Evolutionary conservation across 2,888 invertebrate genomes (phyloP).

Genomic region (Lacanobia oleracea): DNA sequence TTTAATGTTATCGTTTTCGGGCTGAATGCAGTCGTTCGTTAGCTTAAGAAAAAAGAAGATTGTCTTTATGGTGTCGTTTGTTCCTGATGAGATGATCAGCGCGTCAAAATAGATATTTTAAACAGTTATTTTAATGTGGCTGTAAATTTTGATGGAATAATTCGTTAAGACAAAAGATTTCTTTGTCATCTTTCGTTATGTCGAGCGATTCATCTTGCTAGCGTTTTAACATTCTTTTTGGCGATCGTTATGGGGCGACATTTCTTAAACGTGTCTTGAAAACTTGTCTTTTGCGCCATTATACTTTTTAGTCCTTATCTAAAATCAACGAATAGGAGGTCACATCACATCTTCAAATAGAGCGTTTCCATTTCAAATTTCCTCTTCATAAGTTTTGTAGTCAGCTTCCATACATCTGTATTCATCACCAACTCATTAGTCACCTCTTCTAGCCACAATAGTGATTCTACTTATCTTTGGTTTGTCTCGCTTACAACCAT

Average conservation of each 20-base stretch:
- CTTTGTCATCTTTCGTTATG: slow-evolving; percentile 41
- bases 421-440: too few relatives aligned
- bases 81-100: slow-evolving; percentile 63
- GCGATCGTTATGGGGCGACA: neutral
- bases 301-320: neutral
- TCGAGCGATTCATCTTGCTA: slow-evolving; percentile 31
- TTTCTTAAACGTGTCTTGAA: slow-evolving; percentile 16
- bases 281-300: slow-evolving; percentile 18
- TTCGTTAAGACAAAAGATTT: slow-evolving; percentile 48
- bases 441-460: too few relatives aligned
- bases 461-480: too few relatives aligned
- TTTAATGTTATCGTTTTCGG: slow-evolving; percentile 79
- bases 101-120: slow-evolving; percentile 65
- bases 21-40: slow-evolving; percentile 73
- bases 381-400: neutral
- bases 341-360: too few relatives aligned
- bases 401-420: too few relatives aligned
- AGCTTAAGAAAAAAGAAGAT: slow-evolving; percentile 63
- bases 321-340: neutral
- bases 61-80: slow-evolving; percentile 68
- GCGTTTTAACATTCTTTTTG: slow-evolving; percentile 4
- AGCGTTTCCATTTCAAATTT: neutral
- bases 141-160: slow-evolving; percentile 61
- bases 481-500: too few relatives aligned
- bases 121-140: slow-evolving; percentile 50